phyloP scores from a whole-genome alignment of 2,797 vertebrate species.

The Hypotaenidia philippensis region DNA sequence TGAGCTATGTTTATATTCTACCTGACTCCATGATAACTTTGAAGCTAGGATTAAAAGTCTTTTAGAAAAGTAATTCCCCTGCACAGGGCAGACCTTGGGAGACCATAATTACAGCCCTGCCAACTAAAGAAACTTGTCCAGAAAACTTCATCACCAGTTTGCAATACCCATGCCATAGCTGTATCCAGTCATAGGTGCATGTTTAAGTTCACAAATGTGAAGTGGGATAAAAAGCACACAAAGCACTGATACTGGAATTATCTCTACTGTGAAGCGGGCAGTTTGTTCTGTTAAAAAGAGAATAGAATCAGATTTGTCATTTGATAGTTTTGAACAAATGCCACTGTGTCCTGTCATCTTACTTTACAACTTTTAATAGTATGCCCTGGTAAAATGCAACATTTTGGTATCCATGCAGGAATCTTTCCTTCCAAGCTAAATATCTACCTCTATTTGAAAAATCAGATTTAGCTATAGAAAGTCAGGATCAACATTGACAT shows the following conservation, averaged over 20 bases:
- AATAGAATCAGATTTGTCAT: neutral
- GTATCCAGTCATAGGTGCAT: neutral
- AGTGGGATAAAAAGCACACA: neutral
- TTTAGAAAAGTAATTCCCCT: neutral
- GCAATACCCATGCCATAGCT: neutral
- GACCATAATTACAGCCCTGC: neutral
- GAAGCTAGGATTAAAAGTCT: neutral
- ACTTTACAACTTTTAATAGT: neutral
- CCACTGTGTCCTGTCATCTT: neutral
- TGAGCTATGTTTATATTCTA: neutral
- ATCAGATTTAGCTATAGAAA: neutral
- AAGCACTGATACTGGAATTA: neutral
- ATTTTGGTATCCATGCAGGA: neutral
- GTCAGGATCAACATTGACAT: neutral
- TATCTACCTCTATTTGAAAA: neutral
- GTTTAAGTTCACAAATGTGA: neutral
- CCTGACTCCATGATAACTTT: neutral
- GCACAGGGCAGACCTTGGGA: neutral
- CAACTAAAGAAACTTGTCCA: neutral
- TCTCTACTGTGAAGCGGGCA: neutral
- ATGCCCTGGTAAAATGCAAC: neutral
- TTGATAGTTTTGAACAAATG: neutral
- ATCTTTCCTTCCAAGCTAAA: neutral
- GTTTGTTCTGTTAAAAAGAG: constrained; percentile 26
- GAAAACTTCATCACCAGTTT: neutral